Evolutionary conservation across 2,113 vertebrate species (phyloP).

Genomic region (Oryzias melastigma): DNA sequence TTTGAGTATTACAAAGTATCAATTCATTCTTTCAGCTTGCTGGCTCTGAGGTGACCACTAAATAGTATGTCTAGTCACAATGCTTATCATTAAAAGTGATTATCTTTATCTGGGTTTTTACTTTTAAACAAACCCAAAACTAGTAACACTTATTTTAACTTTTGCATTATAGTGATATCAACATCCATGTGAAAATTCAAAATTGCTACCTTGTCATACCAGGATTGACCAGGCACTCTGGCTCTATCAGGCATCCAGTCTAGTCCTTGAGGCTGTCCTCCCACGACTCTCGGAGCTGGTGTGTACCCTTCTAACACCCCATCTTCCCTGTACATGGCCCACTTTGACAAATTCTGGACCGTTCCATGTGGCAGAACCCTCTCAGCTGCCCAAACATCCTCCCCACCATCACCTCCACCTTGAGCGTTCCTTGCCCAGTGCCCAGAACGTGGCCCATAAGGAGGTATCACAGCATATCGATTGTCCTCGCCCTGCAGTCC

Average conservation of each 20-base stretch:
- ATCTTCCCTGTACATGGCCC: slow-evolving; percentile 78
- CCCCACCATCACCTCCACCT: slow-evolving; percentile 67
- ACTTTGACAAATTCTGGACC: slow-evolving; percentile 70
- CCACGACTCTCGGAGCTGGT: slow-evolving; percentile 40
- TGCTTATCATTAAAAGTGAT: no score
- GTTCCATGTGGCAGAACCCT: slow-evolving; percentile 76
- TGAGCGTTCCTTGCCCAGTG: slow-evolving; percentile 76
- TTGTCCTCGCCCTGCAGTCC: slow-evolving; percentile 70
- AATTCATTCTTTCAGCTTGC: background rate
- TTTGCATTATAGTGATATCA: background rate
- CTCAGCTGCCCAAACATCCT: slow-evolving; percentile 78
- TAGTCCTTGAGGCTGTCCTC: slow-evolving; percentile 39
- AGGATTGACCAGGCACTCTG: slow-evolving; percentile 72
- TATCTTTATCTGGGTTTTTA: no score
- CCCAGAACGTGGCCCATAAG: slow-evolving; percentile 81
- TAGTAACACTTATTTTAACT: background rate
- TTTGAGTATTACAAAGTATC: background rate
- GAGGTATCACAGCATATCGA: slow-evolving; percentile 85
- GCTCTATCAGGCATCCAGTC: slow-evolving; percentile 75
- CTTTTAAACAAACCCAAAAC: background rate
- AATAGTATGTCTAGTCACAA: no score
- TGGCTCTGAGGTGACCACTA: background rate
- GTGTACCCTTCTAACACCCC: slow-evolving; percentile 69
- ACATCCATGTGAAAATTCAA: background rate
- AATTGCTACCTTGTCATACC: slow-evolving; percentile 80